Conservation (phyloP, 2,888 invertebrate genomes). For the Strigamia transsilvanica region DNA sequence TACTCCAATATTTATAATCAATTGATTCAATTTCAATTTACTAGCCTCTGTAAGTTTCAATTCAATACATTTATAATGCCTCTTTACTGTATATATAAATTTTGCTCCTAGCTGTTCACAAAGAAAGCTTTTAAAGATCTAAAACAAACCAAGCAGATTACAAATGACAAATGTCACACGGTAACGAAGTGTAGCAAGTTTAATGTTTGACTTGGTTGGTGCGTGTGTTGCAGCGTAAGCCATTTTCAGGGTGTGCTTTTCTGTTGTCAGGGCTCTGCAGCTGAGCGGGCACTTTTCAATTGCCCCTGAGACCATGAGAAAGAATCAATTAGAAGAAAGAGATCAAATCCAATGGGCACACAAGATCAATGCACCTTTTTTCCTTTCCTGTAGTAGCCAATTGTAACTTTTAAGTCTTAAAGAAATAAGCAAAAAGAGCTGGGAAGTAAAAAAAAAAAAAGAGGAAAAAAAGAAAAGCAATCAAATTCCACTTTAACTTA, state of each 20-base stretch:
- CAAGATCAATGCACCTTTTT: slow-evolving; percentile 4
- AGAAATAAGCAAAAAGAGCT: background rate
- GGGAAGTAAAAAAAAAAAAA: background rate
- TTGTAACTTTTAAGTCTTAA: slow-evolving; percentile 33
- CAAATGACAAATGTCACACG: slow-evolving; percentile 37
- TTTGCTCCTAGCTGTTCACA: background rate
- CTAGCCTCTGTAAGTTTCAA: background rate
- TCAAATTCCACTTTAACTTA: slow-evolving; percentile 24
- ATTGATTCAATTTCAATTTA: background rate
- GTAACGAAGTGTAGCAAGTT: slow-evolving; percentile 40
- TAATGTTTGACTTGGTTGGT: slow-evolving; percentile 48
- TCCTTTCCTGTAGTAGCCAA: background rate
- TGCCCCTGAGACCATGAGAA: slow-evolving; percentile 46
- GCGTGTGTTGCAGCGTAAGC: slow-evolving; percentile 46
- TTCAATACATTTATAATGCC: background rate
- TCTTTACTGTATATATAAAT: background rate
- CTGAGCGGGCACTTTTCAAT: slow-evolving; percentile 49
- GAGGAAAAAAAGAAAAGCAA: background rate
- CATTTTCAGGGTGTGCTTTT: slow-evolving; percentile 47
- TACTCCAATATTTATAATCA: background rate
- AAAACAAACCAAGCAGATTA: slow-evolving; percentile 33
- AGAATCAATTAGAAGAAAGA: slow-evolving; percentile 39
- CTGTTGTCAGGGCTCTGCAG: slow-evolving; percentile 42
- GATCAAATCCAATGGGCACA: slow-evolving; percentile 33
- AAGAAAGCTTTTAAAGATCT: background rate